Evolutionary conservation across 2,888 invertebrate genomes (phyloP).

Genomic region (Epinotia nisella): DNA sequence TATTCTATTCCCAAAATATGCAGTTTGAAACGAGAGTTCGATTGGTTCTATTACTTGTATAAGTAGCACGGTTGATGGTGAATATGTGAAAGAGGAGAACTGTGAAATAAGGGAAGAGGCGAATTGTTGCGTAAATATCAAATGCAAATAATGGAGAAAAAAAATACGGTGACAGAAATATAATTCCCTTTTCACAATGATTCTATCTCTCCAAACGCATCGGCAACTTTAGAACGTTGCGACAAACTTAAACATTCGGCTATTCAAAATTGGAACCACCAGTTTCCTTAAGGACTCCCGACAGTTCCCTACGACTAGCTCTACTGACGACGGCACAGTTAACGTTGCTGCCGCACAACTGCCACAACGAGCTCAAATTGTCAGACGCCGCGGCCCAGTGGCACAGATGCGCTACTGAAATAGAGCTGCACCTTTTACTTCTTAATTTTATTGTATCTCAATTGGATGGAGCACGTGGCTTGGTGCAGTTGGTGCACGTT

Average conservation of each 20-base stretch:
- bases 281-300: not conserved
- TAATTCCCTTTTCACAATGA: conserved; percentile 10
- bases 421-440: conserved; percentile 60
- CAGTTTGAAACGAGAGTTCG: not conserved
- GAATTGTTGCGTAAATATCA: too few relatives aligned
- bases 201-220: conserved; percentile 11
- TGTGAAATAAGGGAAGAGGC: too few relatives aligned
- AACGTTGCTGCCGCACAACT: conserved; percentile 41
- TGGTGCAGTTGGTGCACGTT: conserved; percentile 17
- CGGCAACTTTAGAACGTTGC: conserved; percentile 4
- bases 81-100: too few relatives aligned
- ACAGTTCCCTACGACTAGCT: not conserved
- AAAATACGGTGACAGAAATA: not conserved
- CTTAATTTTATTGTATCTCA: conserved; percentile 41
- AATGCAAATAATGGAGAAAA: too few relatives aligned
- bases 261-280: conserved; percentile 8
- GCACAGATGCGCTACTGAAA: conserved; percentile 76
- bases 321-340: conserved; percentile 9
- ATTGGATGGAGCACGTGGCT: conserved; percentile 38
- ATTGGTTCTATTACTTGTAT: too few relatives aligned
- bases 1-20: not conserved
- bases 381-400: conserved; percentile 74
- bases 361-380: conserved; percentile 70
- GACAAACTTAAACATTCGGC: conserved; percentile 21
- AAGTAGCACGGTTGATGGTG: too few relatives aligned